Evolutionary conservation across 1,140 invertebrate species (phyloP), one percentile per base, ranked within the genome.

Genomic region (Pectinophora gossypiella): DNA sequence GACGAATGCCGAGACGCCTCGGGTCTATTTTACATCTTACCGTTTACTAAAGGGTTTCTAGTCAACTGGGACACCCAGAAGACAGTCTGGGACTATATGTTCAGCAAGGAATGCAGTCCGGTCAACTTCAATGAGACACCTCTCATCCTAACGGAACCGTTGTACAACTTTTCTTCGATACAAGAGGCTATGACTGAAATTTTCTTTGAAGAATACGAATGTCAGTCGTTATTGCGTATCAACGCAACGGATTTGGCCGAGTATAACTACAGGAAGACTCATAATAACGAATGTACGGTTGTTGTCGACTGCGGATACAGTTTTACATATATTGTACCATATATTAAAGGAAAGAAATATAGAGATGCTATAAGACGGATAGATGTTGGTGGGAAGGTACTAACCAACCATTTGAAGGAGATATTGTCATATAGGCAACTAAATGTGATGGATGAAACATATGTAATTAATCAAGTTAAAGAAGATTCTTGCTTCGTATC

Each of bases 391-490:
- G 98, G 99, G 0, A 99, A 99, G 89, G 89, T 97, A 3, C 83
- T 99, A 43, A 99, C 99, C 0, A 99, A 99, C 90, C 96, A 99
- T 87, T 87, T 99, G 23, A 99, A 99, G 80, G 98, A 99, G 85
- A 93, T 99, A 7, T 94, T 99, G 56, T 99, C 98, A 0, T 99
- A 99, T 76, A 90, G 98, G 27, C 98, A 99, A 71, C 87, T 99
- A 13, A 96, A 99, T 90, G 97, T 99, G 0, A 97, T 99, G 95
- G 98, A 99, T 79, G 99, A 99, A 87, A 99, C 98, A 0, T 98
- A 97, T 88, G 97, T 99, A 0, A 97, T 99, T 7, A 99, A 99
- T 87, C 97, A 99, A 88, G 94, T 96, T 0, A 99, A 99, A 84
- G 99, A 99, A 88, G 98, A 99, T 82, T 92, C 95, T 0, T 99